Conservation (phyloP, 2,113 vertebrate species). For the Mugil cephalus region DNA sequence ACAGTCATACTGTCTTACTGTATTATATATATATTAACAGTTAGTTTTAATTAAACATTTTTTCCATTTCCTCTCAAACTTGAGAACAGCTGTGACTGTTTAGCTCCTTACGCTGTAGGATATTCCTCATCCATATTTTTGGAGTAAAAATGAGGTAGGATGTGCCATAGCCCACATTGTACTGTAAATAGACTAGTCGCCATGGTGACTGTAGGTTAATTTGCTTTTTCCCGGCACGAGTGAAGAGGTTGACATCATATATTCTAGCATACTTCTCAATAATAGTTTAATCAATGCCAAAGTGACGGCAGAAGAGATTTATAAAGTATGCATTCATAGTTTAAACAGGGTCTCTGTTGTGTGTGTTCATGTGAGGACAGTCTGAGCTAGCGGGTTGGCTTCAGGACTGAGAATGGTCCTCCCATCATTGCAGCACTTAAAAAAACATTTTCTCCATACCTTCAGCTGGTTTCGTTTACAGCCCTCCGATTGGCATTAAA, state of each 20-base stretch:
- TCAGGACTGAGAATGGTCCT: conserved; percentile 45
- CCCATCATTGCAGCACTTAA: conserved; percentile 36
- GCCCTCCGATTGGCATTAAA: conserved; percentile 71
- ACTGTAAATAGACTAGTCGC: conserved; percentile 75
- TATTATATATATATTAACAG: conserved; percentile 1
- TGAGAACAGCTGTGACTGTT: conserved; percentile 3
- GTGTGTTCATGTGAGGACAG: conserved; percentile 9
- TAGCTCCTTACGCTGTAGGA: conserved; percentile 19
- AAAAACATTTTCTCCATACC: conserved; percentile 12
- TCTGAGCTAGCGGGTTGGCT: conserved; percentile 29
- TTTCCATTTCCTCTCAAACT: background rate
- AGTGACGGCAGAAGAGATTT: background rate
- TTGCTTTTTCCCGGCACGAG: conserved; percentile 13
- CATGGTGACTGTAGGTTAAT: conserved; percentile 63
- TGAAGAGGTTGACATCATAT: conserved; percentile 22
- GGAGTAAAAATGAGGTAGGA: conserved; percentile 20
- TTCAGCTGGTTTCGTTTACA: conserved; percentile 67
- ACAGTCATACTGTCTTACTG: background rate
- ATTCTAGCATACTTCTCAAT: conserved; percentile 10
- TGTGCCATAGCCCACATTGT: conserved; percentile 41
- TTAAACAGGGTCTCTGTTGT: conserved; percentile 1
- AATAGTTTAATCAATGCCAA: background rate
- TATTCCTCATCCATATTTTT: conserved; percentile 40
- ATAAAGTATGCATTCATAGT: conserved; percentile 2
- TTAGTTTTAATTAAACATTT: conserved; percentile 7